These are phyloP conservation scores for Eonycteris spelaea DNA, from an alignment of 2,113 vertebrate species.

Conservation along the genomic window DNA sequence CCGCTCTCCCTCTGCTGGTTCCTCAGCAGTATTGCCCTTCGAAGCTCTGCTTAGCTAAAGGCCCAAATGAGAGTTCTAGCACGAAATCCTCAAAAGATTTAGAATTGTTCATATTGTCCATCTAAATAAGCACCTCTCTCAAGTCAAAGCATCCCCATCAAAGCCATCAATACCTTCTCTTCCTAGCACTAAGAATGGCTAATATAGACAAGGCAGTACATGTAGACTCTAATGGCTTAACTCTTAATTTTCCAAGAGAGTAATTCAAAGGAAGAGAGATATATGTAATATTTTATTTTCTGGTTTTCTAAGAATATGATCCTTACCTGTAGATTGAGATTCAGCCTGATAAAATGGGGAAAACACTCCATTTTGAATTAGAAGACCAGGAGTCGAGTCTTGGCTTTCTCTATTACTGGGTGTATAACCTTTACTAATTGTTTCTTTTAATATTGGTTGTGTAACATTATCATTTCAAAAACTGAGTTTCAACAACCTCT, in stretches of 20 bases:
- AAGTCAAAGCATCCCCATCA: neutral
- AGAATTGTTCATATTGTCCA: neutral
- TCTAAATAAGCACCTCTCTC: neutral
- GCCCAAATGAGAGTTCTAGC: neutral
- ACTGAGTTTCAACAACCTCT: neutral
- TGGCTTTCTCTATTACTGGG: neutral
- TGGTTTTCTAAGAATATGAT: slow-evolving; percentile 29
- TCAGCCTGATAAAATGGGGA: neutral
- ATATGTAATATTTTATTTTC: neutral
- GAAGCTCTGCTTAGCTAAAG: neutral
- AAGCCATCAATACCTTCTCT: neutral
- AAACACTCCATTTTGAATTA: neutral
- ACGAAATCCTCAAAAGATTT: neutral
- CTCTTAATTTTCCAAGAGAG: neutral
- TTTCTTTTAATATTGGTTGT: neutral
- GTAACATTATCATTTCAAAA: neutral
- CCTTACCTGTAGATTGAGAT: neutral
- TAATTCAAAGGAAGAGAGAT: neutral
- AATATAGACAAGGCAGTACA: neutral
- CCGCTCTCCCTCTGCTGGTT: slow-evolving; percentile 74
- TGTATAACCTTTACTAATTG: neutral
- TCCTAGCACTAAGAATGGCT: neutral
- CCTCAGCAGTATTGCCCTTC: neutral
- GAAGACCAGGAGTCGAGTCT: neutral
- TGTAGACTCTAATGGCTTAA: neutral